Evolutionary conservation across 2,888 invertebrate genomes (phyloP).

Genomic region (Ferdinandea cuprea): DNA sequence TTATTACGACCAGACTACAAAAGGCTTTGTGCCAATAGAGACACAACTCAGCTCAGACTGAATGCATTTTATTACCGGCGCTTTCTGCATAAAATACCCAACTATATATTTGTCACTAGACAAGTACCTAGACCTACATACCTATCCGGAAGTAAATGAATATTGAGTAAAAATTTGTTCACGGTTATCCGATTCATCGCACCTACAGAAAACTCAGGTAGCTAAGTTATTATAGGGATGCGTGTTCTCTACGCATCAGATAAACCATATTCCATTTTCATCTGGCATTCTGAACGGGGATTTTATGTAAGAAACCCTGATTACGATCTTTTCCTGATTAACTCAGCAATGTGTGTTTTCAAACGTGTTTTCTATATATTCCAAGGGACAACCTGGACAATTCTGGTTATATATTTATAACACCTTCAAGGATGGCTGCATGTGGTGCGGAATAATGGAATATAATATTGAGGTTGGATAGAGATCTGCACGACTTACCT

Average conservation of each 20-base stretch:
- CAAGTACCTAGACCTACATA: background rate
- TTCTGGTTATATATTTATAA: constrained; percentile 42
- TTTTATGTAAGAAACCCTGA: constrained; percentile 47
- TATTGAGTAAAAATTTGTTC: constrained; percentile 16
- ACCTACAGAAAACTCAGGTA: constrained; percentile 32
- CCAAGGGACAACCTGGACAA: constrained; percentile 37
- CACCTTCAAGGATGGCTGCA: constrained; percentile 33
- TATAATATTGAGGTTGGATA: constrained; percentile 40
- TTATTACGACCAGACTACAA: constrained; percentile 18
- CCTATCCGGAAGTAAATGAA: constrained; percentile 51
- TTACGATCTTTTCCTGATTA: constrained; percentile 53
- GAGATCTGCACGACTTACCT: constrained; percentile 53
- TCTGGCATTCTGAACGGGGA: constrained; percentile 40
- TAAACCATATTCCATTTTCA: constrained; percentile 48
- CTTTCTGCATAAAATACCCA: constrained; percentile 16
- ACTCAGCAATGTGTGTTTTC: constrained; percentile 9
- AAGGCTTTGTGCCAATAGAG: constrained; percentile 42
- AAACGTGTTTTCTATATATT: constrained; percentile 49
- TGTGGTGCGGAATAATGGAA: constrained; percentile 53
- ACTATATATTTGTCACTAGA: constrained; percentile 9
- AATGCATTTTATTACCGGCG: constrained; percentile 29
- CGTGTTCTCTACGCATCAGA: constrained; percentile 36
- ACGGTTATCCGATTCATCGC: constrained; percentile 33
- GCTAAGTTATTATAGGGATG: too few species aligned
- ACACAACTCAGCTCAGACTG: background rate